phyloP scores from a whole-genome alignment of 2,113 vertebrate species.

The Plecturocebus donacophilus region DNA sequence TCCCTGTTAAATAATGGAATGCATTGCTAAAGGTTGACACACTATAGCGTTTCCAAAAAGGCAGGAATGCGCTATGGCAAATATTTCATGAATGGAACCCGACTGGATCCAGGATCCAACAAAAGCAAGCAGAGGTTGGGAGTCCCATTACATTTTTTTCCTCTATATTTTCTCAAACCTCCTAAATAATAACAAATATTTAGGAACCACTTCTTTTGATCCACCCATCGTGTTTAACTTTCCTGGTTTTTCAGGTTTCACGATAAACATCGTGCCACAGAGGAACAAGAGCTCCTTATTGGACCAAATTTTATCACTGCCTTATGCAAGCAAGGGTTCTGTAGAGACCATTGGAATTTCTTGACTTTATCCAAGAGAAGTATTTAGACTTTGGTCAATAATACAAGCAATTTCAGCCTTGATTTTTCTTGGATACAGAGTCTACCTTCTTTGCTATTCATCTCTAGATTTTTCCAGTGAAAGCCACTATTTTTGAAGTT shows the following conservation, averaged over 20 bases:
- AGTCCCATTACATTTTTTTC: not conserved
- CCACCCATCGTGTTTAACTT: constrained; percentile 6
- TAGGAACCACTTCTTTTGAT: constrained; percentile 29
- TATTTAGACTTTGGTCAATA: not conserved
- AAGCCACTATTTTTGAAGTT: constrained; percentile 16
- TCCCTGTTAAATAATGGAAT: not conserved
- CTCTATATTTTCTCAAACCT: constrained; percentile 1
- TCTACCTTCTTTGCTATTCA: not conserved
- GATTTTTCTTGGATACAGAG: constrained; percentile 42
- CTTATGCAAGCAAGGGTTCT: not conserved
- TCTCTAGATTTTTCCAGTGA: constrained; percentile 17
- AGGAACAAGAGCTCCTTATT: not conserved
- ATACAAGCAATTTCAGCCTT: not conserved
- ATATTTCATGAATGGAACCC: constrained; percentile 16
- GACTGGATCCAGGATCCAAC: not conserved
- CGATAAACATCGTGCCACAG: not conserved
- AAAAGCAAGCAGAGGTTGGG: not conserved
- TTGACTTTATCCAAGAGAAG: not conserved
- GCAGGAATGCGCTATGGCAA: not conserved
- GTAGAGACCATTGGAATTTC: not conserved
- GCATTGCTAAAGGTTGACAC: not conserved
- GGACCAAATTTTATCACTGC: not conserved
- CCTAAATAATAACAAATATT: constrained; percentile 34
- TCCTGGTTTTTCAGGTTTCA: constrained; percentile 50
- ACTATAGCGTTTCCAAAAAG: constrained; percentile 4